These are phyloP conservation scores for Ashinkailepas kermadecensis DNA, from an alignment of 2,888 invertebrate genomes.

Conservation along the genomic window DNA sequence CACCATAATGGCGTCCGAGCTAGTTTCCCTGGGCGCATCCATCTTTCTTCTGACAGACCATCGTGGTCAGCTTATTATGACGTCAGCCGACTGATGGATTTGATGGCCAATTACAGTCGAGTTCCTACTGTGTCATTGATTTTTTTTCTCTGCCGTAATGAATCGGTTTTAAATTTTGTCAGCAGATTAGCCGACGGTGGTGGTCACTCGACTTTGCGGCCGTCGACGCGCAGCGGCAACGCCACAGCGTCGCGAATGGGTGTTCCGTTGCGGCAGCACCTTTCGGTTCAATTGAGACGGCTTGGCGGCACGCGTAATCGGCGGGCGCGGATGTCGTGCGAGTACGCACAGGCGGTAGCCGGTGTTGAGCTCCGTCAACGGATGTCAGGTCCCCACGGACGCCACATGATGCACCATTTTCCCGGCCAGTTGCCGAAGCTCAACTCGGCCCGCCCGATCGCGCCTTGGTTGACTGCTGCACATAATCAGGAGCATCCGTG, in stretches of 20 bases:
- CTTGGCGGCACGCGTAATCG: neutral
- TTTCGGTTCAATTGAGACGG: neutral
- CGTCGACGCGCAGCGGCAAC: neutral
- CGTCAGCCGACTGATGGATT: neutral
- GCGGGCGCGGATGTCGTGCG: neutral
- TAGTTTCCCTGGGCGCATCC: neutral
- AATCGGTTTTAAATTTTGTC: slow-evolving; percentile 9
- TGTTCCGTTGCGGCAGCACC: neutral
- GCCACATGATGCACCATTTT: too few species aligned
- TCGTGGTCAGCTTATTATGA: slow-evolving; percentile 5
- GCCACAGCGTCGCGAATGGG: neutral
- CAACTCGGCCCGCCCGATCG: too few species aligned
- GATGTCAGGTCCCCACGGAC: too few species aligned
- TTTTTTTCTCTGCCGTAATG: slow-evolving; percentile 13
- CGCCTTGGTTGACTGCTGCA: too few species aligned
- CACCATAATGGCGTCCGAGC: too few species aligned
- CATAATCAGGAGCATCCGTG: too few species aligned
- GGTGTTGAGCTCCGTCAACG: neutral
- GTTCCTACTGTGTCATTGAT: slow-evolving; percentile 10
- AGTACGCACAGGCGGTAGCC: neutral
- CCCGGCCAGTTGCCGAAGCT: too few species aligned
- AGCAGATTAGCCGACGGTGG: neutral
- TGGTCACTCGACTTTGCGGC: neutral
- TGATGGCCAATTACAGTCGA: neutral
- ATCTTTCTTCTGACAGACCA: neutral